These are phyloP conservation scores for Papilio demoleus DNA, from an alignment of 2,888 invertebrate genomes.

Conservation along the genomic window DNA sequence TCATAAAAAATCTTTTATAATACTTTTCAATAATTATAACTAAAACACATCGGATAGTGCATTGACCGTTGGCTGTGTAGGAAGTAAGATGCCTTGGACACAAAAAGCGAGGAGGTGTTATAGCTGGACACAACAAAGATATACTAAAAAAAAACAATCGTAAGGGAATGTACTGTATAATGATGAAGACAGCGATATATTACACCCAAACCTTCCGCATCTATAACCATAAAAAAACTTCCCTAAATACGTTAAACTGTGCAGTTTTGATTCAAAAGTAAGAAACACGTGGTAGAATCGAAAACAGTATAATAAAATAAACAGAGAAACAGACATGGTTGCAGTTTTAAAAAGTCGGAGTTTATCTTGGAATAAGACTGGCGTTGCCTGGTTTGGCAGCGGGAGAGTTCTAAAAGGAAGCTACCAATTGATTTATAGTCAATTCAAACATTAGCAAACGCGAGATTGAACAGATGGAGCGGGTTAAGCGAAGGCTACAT, in stretches of 20 bases:
- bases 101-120: no score
- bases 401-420: conserved; percentile 30
- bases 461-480: conserved; percentile 20
- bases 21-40: no score
- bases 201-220: background rate
- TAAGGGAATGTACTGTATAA: no score
- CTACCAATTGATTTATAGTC: conserved; percentile 35
- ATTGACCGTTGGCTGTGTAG: background rate
- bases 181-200: no score
- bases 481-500: conserved; percentile 15
- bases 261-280: background rate
- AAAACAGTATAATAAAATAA: conserved; percentile 16
- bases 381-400: conserved; percentile 11
- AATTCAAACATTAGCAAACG: conserved; percentile 32
- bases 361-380: conserved; percentile 10
- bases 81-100: no score
- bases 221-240: background rate
- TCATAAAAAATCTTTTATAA: no score
- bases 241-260: background rate
- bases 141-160: no score
- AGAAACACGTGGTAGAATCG: conserved; percentile 4
- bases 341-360: conserved; percentile 27
- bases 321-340: conserved; percentile 11
- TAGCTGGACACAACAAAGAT: no score
- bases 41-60: background rate